Base-by-base conservation (phyloP, 2,888 invertebrate genomes). In the Mesochorus sp. region DNA sequence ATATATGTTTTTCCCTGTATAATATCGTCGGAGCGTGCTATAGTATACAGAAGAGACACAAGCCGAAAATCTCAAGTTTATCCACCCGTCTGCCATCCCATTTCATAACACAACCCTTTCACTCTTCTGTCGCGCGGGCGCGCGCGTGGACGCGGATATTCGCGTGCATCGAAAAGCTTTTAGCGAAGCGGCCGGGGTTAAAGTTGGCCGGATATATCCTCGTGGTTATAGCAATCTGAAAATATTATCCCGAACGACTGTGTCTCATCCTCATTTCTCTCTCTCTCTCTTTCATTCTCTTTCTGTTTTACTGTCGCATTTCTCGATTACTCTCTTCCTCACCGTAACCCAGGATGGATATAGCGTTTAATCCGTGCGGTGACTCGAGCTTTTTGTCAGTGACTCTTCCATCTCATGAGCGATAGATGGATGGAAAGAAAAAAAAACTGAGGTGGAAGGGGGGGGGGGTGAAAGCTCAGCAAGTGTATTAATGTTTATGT, bases 161-260 rank as follows among this genome's bases (percentile, higher is more conserved):
- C 67, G 73, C 19, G 51, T 78, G 80, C 80, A 80, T 78, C 74
- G 78, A 80, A 80, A 80, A 78, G 80, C 80, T 80, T 80, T 80
- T 80, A 80, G 75, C 71, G 57, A 21, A 28, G 28, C 12, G 17
- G 64, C 14, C 14, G 12, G 12, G 37, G 21, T 28, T n/a, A n/a
- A n/a, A n/a, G 26, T 21, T 31, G 51, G 17, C 62, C 74, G 64
- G 39, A 78, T 75, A 75, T 62, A 67, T 17, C 59, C 53, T 28
- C 34, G 12, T 14, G 64, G 59, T 74, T 57, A n/a, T n/a, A 70
- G 68, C 49, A 67, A 78, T 72, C 72, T 68, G 78, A 78, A 78
- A 78, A 78, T 78, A 78, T 78, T 74, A 74, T 74, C 70, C 19
- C 61, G 19, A 74, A 44, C 74, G 51, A 37, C 47, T 57, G 62